Conservation (phyloP, 2,888 invertebrate species). For the Agapostemon virescens region DNA sequence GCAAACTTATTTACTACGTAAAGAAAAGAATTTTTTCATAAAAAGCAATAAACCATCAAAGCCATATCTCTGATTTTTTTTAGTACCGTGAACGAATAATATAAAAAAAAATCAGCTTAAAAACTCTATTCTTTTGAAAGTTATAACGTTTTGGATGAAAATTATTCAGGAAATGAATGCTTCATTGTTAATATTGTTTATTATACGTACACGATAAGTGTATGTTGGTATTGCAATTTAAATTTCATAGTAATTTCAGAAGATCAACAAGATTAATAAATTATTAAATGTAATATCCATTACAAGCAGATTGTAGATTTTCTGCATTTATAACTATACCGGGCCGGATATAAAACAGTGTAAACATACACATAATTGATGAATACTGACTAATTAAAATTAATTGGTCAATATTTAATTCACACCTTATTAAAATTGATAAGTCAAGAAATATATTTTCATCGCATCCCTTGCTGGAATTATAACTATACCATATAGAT, state of each 20-base stretch:
- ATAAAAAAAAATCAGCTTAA: no score
- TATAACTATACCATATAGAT: no score
- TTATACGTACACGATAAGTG: no score
- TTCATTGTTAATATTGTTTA: neutral
- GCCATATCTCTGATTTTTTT: no score
- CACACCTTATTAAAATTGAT: neutral
- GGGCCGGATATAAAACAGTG: neutral
- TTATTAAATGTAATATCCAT: neutral
- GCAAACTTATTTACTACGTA: no score
- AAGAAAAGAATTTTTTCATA: no score
- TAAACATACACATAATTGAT: neutral
- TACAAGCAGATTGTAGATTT: neutral
- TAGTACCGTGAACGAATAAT: no score
- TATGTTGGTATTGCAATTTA: neutral
- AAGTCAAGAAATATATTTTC: neutral
- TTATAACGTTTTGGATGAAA: no score
- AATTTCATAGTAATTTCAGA: neutral
- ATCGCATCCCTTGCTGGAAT: no score
- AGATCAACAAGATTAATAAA: neutral
- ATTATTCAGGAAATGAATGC: neutral
- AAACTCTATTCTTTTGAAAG: no score
- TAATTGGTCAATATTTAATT: no score
- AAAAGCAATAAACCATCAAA: no score
- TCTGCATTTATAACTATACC: neutral
- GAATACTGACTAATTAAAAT: neutral